A percentile compares a stretch with the other conserved stretches of the same genome.
phyloP scores from a whole-genome alignment of 2,888 invertebrate genomes.

The Therioaphis trifolii region DNA sequence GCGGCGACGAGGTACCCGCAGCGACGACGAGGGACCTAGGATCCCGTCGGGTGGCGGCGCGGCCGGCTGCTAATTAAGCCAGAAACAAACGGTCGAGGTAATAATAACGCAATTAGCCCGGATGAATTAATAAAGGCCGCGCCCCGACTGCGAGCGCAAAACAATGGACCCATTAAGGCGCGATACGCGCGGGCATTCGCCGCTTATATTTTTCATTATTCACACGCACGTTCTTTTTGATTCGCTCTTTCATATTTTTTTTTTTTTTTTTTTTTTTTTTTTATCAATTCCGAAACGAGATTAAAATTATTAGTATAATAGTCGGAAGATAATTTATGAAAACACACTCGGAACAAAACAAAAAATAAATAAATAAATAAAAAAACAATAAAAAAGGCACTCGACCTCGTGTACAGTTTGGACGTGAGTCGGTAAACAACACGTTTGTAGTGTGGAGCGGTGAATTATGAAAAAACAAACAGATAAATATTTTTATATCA shows the following conservation, averaged over 20 bases:
- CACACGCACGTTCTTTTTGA: too few species aligned
- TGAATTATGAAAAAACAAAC: too few species aligned
- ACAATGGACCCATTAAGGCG: constrained; percentile 39
- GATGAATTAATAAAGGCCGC: constrained; percentile 18
- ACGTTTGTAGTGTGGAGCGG: too few species aligned
- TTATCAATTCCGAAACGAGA: too few species aligned
- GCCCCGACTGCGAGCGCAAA: not conserved
- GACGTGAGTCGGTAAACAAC: too few species aligned
- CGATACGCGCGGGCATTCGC: not conserved
- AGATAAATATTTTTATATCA: too few species aligned
- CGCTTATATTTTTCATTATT: constrained; percentile 11
- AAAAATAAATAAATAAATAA: too few species aligned
- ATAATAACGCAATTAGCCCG: constrained; percentile 50
- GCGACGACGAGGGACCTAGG: not conserved
- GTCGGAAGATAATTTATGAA: too few species aligned
- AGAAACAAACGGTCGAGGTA: not conserved
- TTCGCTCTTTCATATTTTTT: not conserved
- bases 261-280: not conserved
- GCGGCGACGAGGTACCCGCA: not conserved
- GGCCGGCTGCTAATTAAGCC: constrained; percentile 27
- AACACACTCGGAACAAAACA: too few species aligned
- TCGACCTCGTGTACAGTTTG: too few species aligned
- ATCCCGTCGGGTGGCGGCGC: not conserved
- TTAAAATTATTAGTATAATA: too few species aligned
- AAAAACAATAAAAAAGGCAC: too few species aligned